These are phyloP conservation scores for Gortyna flavago DNA, from an alignment of 2,888 invertebrate genomes.

Conservation along the genomic window DNA sequence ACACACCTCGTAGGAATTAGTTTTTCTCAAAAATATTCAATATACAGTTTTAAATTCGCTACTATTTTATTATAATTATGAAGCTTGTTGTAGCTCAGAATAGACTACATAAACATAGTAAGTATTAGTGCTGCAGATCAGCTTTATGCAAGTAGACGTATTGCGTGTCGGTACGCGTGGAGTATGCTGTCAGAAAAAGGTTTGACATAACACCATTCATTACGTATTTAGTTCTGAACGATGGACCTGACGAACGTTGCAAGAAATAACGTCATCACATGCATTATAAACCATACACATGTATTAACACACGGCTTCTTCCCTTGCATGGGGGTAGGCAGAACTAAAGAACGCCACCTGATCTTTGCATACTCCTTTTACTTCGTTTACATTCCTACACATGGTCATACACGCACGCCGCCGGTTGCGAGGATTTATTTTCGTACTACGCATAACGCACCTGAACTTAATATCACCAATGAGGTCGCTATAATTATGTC, in stretches of 20 bases:
- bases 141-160: slow-evolving; percentile 5
- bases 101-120: slow-evolving; percentile 40
- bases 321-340: background rate
- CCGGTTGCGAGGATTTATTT: background rate
- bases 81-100: slow-evolving; percentile 39
- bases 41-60: background rate
- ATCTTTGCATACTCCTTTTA: background rate
- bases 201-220: slow-evolving; percentile 37
- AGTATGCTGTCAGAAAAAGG: slow-evolving; percentile 33
- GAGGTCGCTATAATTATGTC: background rate
- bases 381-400: background rate
- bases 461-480: background rate
- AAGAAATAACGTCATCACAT: slow-evolving; percentile 22
- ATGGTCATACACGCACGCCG: background rate
- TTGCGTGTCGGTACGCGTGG: slow-evolving; percentile 33
- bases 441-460: background rate
- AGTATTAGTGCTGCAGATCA: slow-evolving; percentile 4
- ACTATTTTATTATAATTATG: background rate
- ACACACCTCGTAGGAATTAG: background rate
- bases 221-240: slow-evolving; percentile 27
- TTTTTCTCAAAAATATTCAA: background rate
- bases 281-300: slow-evolving; percentile 8
- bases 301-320: background rate
- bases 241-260: slow-evolving; percentile 10
- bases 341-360: background rate